Base-by-base conservation (phyloP, 2,888 invertebrate genomes). In the Chrysodeixis includens region DNA sequence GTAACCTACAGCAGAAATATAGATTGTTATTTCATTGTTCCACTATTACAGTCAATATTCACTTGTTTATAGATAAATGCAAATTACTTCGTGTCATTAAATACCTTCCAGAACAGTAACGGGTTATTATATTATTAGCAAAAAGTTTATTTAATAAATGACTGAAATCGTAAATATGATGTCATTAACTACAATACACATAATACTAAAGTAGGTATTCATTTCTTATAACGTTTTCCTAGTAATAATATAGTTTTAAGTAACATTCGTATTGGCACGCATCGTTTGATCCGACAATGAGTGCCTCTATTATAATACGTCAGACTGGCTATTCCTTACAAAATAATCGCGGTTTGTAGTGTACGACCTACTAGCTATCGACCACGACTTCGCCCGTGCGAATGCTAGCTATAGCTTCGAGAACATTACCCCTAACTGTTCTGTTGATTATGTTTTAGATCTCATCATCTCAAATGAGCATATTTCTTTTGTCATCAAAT, bases 261-360 rank as follows among this genome's bases (percentile, higher is more conserved):
- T 49, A 49, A 49, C 46, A 20, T 20, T 49, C 8, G 40, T 40
- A 49, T 49, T 49, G 18, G 46, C 46, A 49, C 20, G 18, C 46
- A 20, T 9, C 10, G 16, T 9, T 18, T 3, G 20, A 72, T 12
- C 32, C 30, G 14, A 49, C 32, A n/a, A 56, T 16, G 32, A 52
- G 49, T 7, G 46, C 44, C 6, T 44, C 32, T 4, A 26, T 26
- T 26, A 26, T 26, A 26, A 26, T 26, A 26, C 26, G 26, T 26
- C 26, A 2, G 26, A 26, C 6, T 26, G 2, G 26, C 26, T 26
- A 26, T 26, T 26, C 26, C 26, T n/a, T n/a, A n/a, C n/a, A n/a
- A n/a, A n/a, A n/a, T n/a, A n/a, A n/a, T n/a, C n/a, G n/a, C n/a
- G n/a, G n/a, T n/a, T n/a, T n/a, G n/a, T n/a, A n/a, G n/a, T n/a